Conservation (phyloP, 2,113 vertebrate genomes). For the Bubo blakistoni region DNA sequence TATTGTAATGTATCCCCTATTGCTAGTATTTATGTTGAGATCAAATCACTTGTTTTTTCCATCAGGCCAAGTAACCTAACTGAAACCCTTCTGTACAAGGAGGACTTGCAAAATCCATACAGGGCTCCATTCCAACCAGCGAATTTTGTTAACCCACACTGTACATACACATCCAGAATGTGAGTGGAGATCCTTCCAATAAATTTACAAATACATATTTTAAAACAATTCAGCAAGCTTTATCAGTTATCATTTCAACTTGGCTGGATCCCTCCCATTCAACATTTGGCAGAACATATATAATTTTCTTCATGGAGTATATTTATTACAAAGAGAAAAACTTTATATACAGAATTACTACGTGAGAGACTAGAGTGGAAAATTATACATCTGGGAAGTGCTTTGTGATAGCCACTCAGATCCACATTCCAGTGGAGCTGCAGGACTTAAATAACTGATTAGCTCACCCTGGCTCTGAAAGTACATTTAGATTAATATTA, state of each 20-base stretch:
- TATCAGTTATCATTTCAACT: not conserved
- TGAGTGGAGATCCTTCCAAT: not conserved
- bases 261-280: not conserved
- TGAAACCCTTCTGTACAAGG: not conserved
- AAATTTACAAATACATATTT: not conserved
- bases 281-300: not conserved
- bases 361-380: not conserved
- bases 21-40: not conserved
- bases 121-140: not conserved
- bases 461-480: not conserved
- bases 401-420: not conserved
- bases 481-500: not conserved
- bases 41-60: not conserved
- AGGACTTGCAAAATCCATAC: not conserved
- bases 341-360: not conserved
- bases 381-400: not conserved
- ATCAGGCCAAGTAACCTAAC: not conserved
- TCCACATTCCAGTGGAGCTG: not conserved
- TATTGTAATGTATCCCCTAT: not conserved
- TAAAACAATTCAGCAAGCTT: not conserved
- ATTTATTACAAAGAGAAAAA: conserved; percentile 11
- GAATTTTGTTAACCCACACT: not conserved
- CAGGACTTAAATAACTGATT: not conserved
- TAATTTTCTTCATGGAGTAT: not conserved
- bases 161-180: not conserved